Evolutionary conservation across 2,113 vertebrate genomes (phyloP).

Genomic region (Rhinoderma darwinii): DNA sequence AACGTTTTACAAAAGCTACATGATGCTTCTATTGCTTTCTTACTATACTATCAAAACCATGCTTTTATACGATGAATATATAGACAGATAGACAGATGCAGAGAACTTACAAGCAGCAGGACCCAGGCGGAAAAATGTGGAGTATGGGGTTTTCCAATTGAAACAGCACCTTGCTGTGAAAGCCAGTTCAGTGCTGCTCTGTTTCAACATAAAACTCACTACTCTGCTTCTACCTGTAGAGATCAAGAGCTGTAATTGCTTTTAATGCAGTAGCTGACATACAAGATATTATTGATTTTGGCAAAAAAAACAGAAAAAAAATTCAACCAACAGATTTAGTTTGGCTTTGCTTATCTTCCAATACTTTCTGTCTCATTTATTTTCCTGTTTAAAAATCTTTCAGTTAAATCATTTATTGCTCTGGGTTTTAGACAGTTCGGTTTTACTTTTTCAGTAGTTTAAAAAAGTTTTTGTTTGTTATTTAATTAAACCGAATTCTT

Average conservation of each 20-base stretch:
- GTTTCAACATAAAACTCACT: slow-evolving; percentile 6
- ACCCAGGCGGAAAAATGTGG: not conserved
- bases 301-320: slow-evolving; percentile 25
- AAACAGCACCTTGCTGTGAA: slow-evolving; percentile 48
- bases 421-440: not conserved
- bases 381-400: not conserved
- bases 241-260: slow-evolving; percentile 55
- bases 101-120: slow-evolving; percentile 3
- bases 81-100: not conserved
- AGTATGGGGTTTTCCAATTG: slow-evolving; percentile 30
- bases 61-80: not conserved
- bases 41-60: not conserved
- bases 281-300: slow-evolving; percentile 47
- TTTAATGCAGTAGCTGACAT: slow-evolving; percentile 50
- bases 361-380: not conserved
- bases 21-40: no score
- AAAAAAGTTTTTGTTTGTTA: no score
- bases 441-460: not conserved
- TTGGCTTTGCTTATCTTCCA: slow-evolving; percentile 34
- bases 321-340: slow-evolving; percentile 9
- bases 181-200: slow-evolving; percentile 16
- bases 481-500: no score
- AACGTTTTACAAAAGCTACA: no score
- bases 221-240: slow-evolving; percentile 49
- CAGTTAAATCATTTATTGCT: slow-evolving; percentile 25